A percentile compares a stretch with the other conserved stretches of the same genome.
Evolutionary conservation across 2,113 vertebrate genomes (phyloP).

Genomic region (Ictalurus punctatus): DNA sequence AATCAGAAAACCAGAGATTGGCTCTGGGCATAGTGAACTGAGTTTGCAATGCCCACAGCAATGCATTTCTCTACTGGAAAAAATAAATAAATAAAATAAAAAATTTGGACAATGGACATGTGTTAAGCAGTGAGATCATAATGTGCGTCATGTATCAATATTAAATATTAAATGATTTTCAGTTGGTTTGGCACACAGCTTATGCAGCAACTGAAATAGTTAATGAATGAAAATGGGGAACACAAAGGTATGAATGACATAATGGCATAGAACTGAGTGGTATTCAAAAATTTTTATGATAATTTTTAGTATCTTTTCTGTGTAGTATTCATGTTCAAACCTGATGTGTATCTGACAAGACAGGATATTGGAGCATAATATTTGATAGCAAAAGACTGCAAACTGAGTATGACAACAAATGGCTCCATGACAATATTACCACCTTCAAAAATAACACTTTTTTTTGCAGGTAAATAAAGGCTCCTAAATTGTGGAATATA

Average conservation of each 20-base stretch:
- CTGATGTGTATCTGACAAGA: not conserved
- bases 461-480: not conserved
- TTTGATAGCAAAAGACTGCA: not conserved
- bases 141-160: not conserved
- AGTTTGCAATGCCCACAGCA: not conserved
- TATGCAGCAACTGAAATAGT: not conserved
- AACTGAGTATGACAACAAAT: not conserved
- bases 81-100: not conserved
- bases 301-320: not conserved
- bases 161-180: not conserved
- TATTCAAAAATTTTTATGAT: not conserved
- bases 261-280: not conserved
- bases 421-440: not conserved
- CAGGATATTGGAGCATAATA: not conserved
- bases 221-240: not conserved
- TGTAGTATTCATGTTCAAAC: not conserved
- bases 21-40: not conserved
- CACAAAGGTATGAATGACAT: not conserved
- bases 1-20: constrained; percentile 33
- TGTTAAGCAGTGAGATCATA: not conserved
- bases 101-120: not conserved
- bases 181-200: not conserved
- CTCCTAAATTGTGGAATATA: not conserved
- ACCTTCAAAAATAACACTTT: not conserved
- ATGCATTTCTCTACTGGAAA: not conserved